phyloP scores from a whole-genome alignment of 2,113 vertebrate genomes.

The Stigmatopora argus region DNA sequence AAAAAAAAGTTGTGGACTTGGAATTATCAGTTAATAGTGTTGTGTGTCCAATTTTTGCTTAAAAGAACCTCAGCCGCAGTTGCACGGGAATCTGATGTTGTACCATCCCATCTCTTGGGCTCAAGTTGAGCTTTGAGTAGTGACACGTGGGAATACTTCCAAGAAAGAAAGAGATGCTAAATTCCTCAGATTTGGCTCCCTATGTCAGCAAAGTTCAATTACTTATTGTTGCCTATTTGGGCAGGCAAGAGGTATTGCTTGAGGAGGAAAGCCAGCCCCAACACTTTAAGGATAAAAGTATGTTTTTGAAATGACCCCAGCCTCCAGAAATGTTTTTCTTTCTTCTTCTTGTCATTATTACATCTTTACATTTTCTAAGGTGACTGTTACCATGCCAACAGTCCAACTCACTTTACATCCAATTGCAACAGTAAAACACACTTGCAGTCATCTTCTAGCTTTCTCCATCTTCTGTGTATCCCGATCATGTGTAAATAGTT shows the following conservation, averaged over 20 bases:
- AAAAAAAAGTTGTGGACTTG: too few relatives aligned
- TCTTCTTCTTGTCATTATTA: neutral
- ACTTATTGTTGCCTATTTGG: neutral
- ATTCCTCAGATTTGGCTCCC: neutral
- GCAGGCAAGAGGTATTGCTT: neutral
- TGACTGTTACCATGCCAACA: constrained; percentile 3
- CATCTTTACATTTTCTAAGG: neutral
- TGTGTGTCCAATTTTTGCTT: too few relatives aligned
- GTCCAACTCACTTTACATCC: neutral
- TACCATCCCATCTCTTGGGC: too few relatives aligned
- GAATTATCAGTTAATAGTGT: too few relatives aligned
- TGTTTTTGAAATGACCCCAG: neutral
- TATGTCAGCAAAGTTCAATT: neutral
- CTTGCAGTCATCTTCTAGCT: neutral
- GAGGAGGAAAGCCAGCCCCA: neutral
- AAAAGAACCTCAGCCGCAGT: too few relatives aligned
- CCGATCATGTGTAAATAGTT: constrained; percentile 62
- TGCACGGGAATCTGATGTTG: too few relatives aligned
- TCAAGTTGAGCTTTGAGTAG: too few relatives aligned
- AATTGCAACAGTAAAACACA: neutral
- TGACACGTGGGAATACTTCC: too few relatives aligned
- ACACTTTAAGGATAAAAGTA: neutral
- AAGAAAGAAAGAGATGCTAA: neutral
- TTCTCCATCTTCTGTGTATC: constrained; percentile 1
- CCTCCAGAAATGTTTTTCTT: neutral